Evolutionary conservation across 2,888 invertebrate genomes (phyloP), one percentile per base, ranked within the genome.

Genomic region (Portevinia maculata): DNA sequence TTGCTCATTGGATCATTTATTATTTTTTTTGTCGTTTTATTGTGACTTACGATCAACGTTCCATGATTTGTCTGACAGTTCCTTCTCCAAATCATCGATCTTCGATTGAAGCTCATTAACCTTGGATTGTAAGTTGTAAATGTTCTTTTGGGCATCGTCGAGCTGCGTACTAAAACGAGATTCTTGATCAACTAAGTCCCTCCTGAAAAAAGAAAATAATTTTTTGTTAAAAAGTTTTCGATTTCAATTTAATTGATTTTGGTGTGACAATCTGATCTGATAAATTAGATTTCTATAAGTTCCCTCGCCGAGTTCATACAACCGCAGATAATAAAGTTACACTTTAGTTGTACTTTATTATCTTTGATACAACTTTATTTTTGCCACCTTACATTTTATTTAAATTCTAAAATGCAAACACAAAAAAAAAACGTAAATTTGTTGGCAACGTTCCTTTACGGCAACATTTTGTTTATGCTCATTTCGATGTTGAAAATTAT

Each of bases 1-100:
- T 48, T 1, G 9, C 48, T 48, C 11, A n/a, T n/a, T n/a, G n/a
- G n/a, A 9, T 34, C 37, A 9, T 28, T 41, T 48, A 19, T 11
- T 13, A 34, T 7, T 3, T 8, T 17, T 30, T 13, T 19, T 28
- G 2, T 9, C 15, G 0, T n/a, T 11, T 15, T 19, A 3, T 52
- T 17, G 5, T 1, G 7, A 86, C 89, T 88, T 86, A 91, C 91
- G 89, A 74, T 91, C 91, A 59, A 91, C 89, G 85, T 90, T 89
- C 90, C 91, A 90, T 84, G 90, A 88, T 83, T 91, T 91, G 2
- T 86, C 75, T 1, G 90, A 89, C 46, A 91, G 73, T 67, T 91
- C 90, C 71, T 88, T 88, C 83, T 91, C 91, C 67, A 91, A 85
- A 70, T 87, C 87, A 71, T 89, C 88, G 76, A 91, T 89, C 86